Evolutionary conservation across 2,888 invertebrate genomes (phyloP).

Genomic region (Allolobophora icterica): DNA sequence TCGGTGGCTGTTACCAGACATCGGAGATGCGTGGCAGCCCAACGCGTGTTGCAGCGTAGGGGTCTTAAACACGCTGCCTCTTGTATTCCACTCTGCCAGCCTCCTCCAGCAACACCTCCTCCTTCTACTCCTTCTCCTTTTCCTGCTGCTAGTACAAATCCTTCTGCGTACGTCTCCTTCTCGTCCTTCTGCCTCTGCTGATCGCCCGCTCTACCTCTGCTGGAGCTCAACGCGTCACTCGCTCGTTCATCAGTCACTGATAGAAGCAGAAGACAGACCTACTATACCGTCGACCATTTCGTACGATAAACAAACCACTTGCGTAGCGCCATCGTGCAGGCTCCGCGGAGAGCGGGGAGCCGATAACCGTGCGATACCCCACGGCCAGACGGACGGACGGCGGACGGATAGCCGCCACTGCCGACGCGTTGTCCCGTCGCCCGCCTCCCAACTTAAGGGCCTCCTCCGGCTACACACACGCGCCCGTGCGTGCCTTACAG

Average conservation of each 20-base stretch:
- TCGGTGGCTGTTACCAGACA: conserved; percentile 1
- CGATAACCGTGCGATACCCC: conserved; percentile 1
- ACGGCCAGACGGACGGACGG: no score
- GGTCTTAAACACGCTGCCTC: neutral
- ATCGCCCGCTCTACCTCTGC: neutral
- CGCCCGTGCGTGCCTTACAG: neutral
- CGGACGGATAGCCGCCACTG: neutral
- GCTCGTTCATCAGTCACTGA: neutral
- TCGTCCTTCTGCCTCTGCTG: neutral
- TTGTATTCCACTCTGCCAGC: neutral
- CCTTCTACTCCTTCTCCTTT: neutral
- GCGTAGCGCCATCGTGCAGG: neutral
- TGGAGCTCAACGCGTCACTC: neutral
- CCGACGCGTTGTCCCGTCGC: neutral
- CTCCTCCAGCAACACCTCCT: neutral
- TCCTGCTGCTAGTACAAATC: no score
- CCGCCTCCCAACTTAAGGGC: conserved; percentile 12
- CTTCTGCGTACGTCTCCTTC: neutral
- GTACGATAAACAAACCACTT: neutral
- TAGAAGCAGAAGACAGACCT: conserved; percentile 1
- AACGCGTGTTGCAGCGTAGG: neutral
- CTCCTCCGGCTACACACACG: neutral
- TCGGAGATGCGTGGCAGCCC: neutral
- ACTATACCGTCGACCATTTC: neutral
- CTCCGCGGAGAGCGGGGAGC: neutral